A percentile compares a stretch with the other conserved stretches of the same genome.
phyloP scores from a whole-genome alignment of 2,797 vertebrate species.

The Diceros bicornis region DNA sequence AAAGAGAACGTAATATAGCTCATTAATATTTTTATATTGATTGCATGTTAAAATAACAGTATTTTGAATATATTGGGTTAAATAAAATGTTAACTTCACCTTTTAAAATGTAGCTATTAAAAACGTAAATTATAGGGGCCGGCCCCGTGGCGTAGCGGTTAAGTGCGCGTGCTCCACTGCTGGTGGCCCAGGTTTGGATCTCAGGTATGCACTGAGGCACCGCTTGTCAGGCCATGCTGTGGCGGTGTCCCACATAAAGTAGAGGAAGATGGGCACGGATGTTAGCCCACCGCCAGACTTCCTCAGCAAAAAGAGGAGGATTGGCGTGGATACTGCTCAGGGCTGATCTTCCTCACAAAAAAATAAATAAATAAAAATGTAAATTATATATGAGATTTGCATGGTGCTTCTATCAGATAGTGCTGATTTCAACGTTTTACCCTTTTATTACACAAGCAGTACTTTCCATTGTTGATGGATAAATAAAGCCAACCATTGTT shows the following conservation, averaged over 20 bases:
- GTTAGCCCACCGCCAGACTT: too few relatives aligned
- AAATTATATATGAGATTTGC: neutral
- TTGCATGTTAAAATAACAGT: neutral
- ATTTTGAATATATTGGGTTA: neutral
- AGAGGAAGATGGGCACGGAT: too few relatives aligned
- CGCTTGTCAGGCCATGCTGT: too few relatives aligned
- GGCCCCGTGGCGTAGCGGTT: too few relatives aligned
- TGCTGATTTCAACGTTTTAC: neutral
- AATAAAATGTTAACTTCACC: neutral
- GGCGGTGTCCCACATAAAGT: too few relatives aligned
- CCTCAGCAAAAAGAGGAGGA: too few relatives aligned
- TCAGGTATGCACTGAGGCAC: too few relatives aligned
- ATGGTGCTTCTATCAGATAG: rapidly evolving
- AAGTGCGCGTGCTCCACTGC: too few relatives aligned
- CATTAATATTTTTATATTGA: neutral
- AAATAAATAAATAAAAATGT: neutral
- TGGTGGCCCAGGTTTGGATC: too few relatives aligned
- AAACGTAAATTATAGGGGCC: neutral
- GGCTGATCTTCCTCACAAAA: too few relatives aligned
- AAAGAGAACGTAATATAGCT: neutral
- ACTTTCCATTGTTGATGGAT: neutral
- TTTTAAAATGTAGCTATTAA: neutral
- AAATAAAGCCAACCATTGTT: conserved; percentile 52
- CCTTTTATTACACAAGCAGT: neutral
- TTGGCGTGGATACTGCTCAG: too few relatives aligned